A percentile compares a stretch with the other conserved stretches of the same genome.
phyloP scores from a whole-genome alignment of 2,888 invertebrate species.

The Colletes collaris region DNA sequence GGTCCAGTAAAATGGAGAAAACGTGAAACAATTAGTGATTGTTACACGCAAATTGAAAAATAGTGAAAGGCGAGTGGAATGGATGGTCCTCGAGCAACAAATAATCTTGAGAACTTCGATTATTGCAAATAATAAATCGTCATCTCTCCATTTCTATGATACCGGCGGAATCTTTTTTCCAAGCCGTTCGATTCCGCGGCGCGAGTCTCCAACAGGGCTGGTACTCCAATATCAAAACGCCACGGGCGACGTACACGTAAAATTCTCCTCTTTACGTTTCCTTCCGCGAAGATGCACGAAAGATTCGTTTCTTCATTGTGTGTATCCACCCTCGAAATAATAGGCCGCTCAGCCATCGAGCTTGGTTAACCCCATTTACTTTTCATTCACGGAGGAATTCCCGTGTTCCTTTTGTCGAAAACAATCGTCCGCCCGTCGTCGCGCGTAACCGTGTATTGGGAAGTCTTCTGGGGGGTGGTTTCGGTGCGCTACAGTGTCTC shows the following conservation, averaged over 20 bases:
- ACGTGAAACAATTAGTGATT: no score
- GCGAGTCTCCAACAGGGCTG: background rate
- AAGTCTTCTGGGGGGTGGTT: slow-evolving; percentile 16
- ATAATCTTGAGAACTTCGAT: no score
- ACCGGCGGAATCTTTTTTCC: background rate
- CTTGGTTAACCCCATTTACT: slow-evolving; percentile 70
- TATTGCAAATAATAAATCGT: no score
- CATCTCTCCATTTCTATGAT: background rate
- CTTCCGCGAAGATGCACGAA: slow-evolving; percentile 51
- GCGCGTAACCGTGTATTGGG: slow-evolving; percentile 59
- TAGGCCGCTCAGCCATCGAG: slow-evolving; percentile 56
- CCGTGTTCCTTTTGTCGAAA: slow-evolving; percentile 66
- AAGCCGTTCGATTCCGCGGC: background rate
- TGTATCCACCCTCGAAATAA: slow-evolving; percentile 66
- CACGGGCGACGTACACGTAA: slow-evolving; percentile 15
- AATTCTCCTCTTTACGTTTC: slow-evolving; percentile 34
- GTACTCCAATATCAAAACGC: slow-evolving; percentile 36
- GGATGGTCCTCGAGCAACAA: no score
- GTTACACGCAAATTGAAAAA: no score
- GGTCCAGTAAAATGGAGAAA: no score
- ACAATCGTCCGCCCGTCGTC: slow-evolving; percentile 52
- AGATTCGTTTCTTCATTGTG: slow-evolving; percentile 61
- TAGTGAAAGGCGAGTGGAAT: no score
- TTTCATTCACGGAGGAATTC: slow-evolving; percentile 62
- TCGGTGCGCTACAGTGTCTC: slow-evolving; percentile 46